Percentiles rank a stretch among this genome's conserved stretches.
These are phyloP conservation scores for Euwallacea similis DNA, from an alignment of 1,140 invertebrate genomes.

Conservation along the genomic window DNA sequence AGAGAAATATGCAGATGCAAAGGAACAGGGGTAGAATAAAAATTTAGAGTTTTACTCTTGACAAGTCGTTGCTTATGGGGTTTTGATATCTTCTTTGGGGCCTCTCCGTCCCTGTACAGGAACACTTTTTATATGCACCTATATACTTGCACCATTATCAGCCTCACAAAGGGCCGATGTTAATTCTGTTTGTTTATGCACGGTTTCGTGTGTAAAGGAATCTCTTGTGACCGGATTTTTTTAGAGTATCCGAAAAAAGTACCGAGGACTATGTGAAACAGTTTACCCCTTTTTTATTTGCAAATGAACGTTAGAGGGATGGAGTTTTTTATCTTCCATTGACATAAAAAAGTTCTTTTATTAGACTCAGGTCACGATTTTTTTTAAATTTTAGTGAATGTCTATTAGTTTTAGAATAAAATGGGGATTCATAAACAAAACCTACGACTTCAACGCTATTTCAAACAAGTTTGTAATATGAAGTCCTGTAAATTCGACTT, in stretches of 20 bases:
- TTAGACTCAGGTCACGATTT: too few species aligned
- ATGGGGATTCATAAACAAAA: too few species aligned
- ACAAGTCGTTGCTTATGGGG: background rate
- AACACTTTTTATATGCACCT: constrained; percentile 13
- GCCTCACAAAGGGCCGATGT: constrained; percentile 21
- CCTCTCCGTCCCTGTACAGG: constrained; percentile 1
- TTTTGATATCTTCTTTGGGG: too few species aligned
- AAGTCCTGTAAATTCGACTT: too few species aligned
- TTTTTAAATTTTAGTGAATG: too few species aligned
- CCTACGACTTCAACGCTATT: too few species aligned
- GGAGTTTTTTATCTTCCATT: background rate
- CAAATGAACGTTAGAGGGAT: background rate
- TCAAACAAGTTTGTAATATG: too few species aligned
- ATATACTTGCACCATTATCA: constrained; percentile 23
- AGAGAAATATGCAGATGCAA: constrained; percentile 17
- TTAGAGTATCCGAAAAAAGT: constrained; percentile 33
- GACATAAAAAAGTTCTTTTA: too few species aligned
- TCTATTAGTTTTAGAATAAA: too few species aligned
- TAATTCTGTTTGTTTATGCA: constrained; percentile 38
- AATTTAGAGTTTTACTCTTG: too few species aligned
- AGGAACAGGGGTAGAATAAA: too few species aligned
- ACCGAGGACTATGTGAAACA: background rate
- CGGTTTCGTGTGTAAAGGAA: constrained; percentile 34
- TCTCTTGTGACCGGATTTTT: constrained; percentile 22
- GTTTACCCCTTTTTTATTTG: constrained; percentile 21